Conservation (phyloP, 30 jellyfish, hydroid and myxozoan species). For the Pelagia noctiluca region DNA sequence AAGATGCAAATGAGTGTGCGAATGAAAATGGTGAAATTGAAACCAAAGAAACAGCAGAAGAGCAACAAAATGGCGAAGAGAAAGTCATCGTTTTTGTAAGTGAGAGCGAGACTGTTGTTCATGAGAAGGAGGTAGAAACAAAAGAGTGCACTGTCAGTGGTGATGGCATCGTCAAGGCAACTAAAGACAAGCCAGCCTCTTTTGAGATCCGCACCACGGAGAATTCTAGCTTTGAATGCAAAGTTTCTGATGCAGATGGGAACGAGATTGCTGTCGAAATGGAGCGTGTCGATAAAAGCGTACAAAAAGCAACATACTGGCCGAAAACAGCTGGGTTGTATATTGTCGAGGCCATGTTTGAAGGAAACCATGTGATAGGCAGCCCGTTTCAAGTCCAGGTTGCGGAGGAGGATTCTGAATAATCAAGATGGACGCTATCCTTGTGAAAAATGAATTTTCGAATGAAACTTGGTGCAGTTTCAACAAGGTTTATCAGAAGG, state of each 20-base stretch:
- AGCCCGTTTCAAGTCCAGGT: constrained; percentile 57
- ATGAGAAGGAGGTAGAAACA: constrained; percentile 22
- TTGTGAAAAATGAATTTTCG: not conserved
- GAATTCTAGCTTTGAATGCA: constrained; percentile 37
- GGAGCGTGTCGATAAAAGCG: constrained; percentile 21
- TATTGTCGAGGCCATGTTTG: constrained; percentile 57
- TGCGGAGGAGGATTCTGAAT: constrained; percentile 10
- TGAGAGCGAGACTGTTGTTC: constrained; percentile 62
- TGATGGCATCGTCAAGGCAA: constrained; percentile 51
- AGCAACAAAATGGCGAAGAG: not conserved
- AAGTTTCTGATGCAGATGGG: constrained; percentile 54
- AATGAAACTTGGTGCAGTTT: not conserved
- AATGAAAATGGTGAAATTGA: constrained; percentile 20
- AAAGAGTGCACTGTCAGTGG: constrained; percentile 52
- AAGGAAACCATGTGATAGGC: constrained; percentile 47
- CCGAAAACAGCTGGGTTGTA: constrained; percentile 54
- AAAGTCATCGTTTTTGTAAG: constrained; percentile 61
- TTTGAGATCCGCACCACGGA: constrained; percentile 45
- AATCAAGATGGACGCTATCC: not conserved
- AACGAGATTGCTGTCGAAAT: constrained; percentile 65
- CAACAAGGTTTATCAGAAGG: too few species aligned
- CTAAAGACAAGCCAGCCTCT: constrained; percentile 38
- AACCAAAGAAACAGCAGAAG: constrained; percentile 8
- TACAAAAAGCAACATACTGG: constrained; percentile 53
- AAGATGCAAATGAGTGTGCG: not conserved